Conservation (phyloP, 53 echinoderm and acorn worm genomes). For the Temnopleurus reevesii region DNA sequence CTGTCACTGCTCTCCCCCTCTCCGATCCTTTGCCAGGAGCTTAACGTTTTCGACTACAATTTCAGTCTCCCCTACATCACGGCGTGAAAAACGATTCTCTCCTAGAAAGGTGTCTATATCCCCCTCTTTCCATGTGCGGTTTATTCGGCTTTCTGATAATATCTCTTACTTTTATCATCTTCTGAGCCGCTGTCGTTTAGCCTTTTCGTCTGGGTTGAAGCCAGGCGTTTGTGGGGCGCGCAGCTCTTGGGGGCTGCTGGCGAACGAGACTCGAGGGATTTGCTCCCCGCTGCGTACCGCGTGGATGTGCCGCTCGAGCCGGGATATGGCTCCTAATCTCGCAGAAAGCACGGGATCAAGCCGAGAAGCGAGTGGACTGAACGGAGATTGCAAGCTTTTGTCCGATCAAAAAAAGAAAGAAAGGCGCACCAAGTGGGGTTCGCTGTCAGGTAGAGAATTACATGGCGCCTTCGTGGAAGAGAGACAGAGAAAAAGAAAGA, state of each 20-base stretch:
- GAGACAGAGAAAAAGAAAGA: no score
- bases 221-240: background rate
- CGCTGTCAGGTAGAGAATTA: background rate
- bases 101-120: background rate
- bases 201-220: background rate
- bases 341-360: constrained; percentile 7
- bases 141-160: background rate
- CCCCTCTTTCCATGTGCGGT: background rate
- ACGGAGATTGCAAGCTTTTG: constrained; percentile 17
- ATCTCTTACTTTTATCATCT: background rate
- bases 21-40: background rate
- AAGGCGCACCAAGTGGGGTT: no score
- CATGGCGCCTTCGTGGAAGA: constrained; percentile 1
- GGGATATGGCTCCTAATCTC: constrained; percentile 26
- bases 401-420: no score
- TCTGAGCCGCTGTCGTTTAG: background rate
- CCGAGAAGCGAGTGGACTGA: background rate
- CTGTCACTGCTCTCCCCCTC: background rate
- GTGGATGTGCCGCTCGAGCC: constrained; percentile 22
- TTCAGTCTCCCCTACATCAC: background rate
- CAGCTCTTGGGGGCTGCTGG: background rate
- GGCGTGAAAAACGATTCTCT: background rate
- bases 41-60: background rate
- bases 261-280: constrained; percentile 20
- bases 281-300: constrained; percentile 12